Evolutionary conservation across 2,113 vertebrate species (phyloP), one percentile per base, ranked within the genome.

Genomic region (human (Homo sapiens)): DNA sequence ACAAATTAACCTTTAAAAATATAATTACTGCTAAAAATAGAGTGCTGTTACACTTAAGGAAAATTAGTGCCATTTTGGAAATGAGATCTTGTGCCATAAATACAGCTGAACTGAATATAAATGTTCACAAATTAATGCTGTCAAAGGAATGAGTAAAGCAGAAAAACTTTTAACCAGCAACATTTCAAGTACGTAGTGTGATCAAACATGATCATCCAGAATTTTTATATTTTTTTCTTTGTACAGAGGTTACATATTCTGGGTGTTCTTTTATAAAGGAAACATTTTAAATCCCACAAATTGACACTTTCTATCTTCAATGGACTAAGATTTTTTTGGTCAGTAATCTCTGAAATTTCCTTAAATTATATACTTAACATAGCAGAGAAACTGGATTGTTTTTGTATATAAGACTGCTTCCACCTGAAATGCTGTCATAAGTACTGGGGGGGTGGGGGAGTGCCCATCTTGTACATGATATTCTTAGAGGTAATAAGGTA

Each of bases 21-120:
- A 98, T 90, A 98, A 98, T 98, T 98, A 98, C 99, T 99, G 99
- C 99, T 99, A 98, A 98, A 98, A 98, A 98, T 98, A 98, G 98
- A 98, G 98, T 98, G 98, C 98, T 99, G 98, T 99, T 99, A 98
- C 98, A 98, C 96, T 98, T 97, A 97, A 96, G 90, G 85, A 93
- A 98, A 82, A 94, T 91, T 90, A 97, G 98, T 99, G 98, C 98
- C 98, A 97, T 97, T 98, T 97, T 97, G 86, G 96, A 98, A 97
- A 98, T 85, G 92, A 97, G 89, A 98, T 98, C 85, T 96, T 98
- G 98, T 99, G 98, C 98, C 98, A 98, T 98, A 96, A 90, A 97
- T 72, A 76, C 96, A 98, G 92, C 93, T 68, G 68, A 97, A 94
- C 90, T 95, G 95, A 97, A 72, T 82, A 68, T 14, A 93, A 96